Percentiles rank a stretch among this genome's conserved stretches.
phyloP scores from a whole-genome alignment of 2,888 invertebrate genomes.

The Dicyrtoma fusca region DNA sequence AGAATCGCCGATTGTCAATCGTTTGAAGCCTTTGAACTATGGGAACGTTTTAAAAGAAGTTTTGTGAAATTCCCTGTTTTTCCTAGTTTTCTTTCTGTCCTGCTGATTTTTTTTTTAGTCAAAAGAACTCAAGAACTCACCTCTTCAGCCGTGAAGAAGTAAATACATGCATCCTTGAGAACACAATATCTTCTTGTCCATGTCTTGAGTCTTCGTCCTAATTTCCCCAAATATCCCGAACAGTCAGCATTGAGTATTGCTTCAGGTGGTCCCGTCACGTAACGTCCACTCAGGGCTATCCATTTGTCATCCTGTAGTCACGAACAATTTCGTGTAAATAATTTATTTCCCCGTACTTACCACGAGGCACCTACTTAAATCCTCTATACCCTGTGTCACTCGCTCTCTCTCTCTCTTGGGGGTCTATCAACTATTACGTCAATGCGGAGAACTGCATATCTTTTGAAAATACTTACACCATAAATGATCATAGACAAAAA shows the following conservation, averaged over 20 bases:
- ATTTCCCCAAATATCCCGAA: conserved; percentile 84
- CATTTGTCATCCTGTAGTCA: conserved; percentile 66
- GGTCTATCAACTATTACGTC: too few relatives aligned
- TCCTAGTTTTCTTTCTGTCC: neutral
- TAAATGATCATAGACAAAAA: too few relatives aligned
- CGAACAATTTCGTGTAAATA: neutral
- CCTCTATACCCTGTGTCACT: too few relatives aligned
- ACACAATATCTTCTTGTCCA: conserved; percentile 94
- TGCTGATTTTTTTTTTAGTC: too few relatives aligned
- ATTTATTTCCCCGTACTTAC: too few relatives aligned
- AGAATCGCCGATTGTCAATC: too few relatives aligned
- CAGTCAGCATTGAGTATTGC: conserved; percentile 84
- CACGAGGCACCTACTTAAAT: too few relatives aligned
- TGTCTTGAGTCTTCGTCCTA: conserved; percentile 71
- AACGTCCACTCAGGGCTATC: conserved; percentile 76
- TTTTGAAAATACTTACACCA: too few relatives aligned
- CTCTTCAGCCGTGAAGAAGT: conserved; percentile 71
- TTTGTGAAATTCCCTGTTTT: neutral
- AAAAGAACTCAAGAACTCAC: conserved; percentile 32
- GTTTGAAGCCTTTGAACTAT: too few relatives aligned
- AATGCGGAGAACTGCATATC: too few relatives aligned
- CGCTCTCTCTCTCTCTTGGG: too few relatives aligned
- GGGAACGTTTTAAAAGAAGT: too few relatives aligned
- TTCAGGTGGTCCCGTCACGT: conserved; percentile 78
- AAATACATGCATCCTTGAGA: conserved; percentile 90